These are phyloP conservation scores for Phortica okadai DNA, from an alignment of 2,888 invertebrate genomes.

Conservation along the genomic window DNA sequence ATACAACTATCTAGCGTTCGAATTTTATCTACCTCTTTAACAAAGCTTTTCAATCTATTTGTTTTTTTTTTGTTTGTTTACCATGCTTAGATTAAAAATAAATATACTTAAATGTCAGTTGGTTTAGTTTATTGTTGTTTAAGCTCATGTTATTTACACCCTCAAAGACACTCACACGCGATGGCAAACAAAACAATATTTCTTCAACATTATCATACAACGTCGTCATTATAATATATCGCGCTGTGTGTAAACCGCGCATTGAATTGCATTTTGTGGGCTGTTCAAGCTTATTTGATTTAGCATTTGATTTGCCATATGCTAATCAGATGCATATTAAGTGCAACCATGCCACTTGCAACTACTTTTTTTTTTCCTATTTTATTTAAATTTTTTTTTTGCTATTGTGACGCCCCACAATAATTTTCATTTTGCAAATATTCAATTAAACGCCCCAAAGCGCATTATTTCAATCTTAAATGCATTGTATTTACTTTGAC, in stretches of 20 bases:
- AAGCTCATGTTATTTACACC: too few relatives aligned
- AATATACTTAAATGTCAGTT: too few relatives aligned
- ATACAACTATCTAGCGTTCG: too few relatives aligned
- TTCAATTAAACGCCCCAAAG: conserved; percentile 71
- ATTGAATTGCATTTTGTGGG: not conserved
- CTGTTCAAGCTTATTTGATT: conserved; percentile 4
- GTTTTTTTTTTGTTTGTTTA: too few relatives aligned
- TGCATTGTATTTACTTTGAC: conserved; percentile 9
- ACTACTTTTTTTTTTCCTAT: not conserved
- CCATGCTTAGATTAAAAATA: too few relatives aligned
- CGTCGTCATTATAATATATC: not conserved
- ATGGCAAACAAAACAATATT: too few relatives aligned
- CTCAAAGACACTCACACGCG: too few relatives aligned
- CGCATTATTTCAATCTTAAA: conserved; percentile 35
- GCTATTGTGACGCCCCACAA: conserved; percentile 32
- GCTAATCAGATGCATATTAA: not conserved
- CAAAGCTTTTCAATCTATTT: too few relatives aligned
- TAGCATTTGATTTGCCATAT: conserved; percentile 14
- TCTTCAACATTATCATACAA: not conserved
- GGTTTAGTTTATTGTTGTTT: too few relatives aligned
- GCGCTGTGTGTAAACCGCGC: not conserved
- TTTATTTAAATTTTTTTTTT: conserved; percentile 53
- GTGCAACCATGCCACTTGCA: not conserved
- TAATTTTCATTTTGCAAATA: conserved; percentile 55
- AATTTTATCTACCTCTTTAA: too few relatives aligned